These are phyloP conservation scores for Pristionchus fissidentatus DNA, from an alignment of 2,888 invertebrate species.

Conservation along the genomic window DNA sequence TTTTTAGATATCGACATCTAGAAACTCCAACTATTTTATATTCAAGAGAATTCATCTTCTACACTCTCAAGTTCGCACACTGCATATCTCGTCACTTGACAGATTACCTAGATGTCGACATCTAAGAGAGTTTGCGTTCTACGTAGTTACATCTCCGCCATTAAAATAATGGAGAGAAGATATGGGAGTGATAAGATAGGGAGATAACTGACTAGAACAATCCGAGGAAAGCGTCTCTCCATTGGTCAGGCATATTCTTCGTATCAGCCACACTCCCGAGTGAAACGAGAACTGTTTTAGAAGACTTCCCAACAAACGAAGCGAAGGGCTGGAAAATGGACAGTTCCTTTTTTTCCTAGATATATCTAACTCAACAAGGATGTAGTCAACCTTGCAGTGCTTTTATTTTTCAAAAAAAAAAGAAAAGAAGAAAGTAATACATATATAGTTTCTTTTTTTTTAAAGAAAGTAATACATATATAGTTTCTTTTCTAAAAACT, in stretches of 20 bases:
- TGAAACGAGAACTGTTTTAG: constrained; percentile 4
- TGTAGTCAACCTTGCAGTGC: too few species aligned
- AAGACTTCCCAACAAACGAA: constrained; percentile 2
- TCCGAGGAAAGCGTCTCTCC: constrained; percentile 29
- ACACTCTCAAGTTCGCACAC: too few species aligned
- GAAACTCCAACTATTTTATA: too few species aligned
- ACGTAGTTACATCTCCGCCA: too few species aligned
- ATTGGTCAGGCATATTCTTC: background rate
- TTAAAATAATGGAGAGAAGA: too few species aligned
- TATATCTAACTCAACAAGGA: background rate
- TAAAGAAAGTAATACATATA: background rate
- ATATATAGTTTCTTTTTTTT: background rate
- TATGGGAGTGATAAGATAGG: background rate
- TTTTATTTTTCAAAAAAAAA: too few species aligned
- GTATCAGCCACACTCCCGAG: constrained; percentile 22
- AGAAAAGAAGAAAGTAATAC: background rate
- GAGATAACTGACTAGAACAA: constrained; percentile 30
- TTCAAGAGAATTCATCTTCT: too few species aligned
- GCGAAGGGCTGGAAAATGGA: background rate
- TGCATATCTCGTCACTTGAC: too few species aligned
- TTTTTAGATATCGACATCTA: too few species aligned
- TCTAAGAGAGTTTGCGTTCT: too few species aligned
- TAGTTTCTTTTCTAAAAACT: background rate
- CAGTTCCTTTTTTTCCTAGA: background rate
- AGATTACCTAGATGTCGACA: too few species aligned